Percentiles rank a stretch among this genome's conserved stretches.
Evolutionary conservation across 2,888 invertebrate species (phyloP).

Genomic region (Alloplasta piceator): DNA sequence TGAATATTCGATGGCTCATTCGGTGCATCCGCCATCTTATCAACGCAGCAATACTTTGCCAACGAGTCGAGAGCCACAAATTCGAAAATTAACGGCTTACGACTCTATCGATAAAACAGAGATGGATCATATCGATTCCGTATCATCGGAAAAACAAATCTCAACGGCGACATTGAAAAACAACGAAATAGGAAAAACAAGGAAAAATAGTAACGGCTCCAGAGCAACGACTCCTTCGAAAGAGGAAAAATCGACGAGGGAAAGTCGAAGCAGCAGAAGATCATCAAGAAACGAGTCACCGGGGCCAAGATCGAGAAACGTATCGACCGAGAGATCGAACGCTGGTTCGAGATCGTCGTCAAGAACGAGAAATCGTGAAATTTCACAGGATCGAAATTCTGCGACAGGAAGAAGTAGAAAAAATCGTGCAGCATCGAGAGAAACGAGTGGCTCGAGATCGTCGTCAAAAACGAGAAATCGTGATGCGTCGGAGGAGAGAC

Average conservation of each 20-base stretch:
- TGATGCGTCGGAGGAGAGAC: conserved; percentile 62
- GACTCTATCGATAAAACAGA: conserved; percentile 51
- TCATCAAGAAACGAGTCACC: conserved; percentile 75
- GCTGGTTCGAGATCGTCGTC: conserved; percentile 68
- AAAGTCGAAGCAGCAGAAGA: conserved; percentile 67
- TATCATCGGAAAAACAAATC: conserved; percentile 57
- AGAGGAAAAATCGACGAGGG: conserved; percentile 49
- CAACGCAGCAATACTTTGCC: conserved; percentile 66
- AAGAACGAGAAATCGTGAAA: conserved; percentile 57
- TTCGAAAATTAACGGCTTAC: conserved; percentile 75
- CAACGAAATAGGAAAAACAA: conserved; percentile 47
- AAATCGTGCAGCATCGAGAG: conserved; percentile 58
- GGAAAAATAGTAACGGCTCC: conserved; percentile 59
- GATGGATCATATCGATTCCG: conserved; percentile 56
- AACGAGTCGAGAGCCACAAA: conserved; percentile 61
- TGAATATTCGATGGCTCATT: conserved; percentile 85
- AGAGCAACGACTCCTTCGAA: conserved; percentile 52
- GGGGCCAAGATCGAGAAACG: conserved; percentile 72
- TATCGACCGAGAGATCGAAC: conserved; percentile 68
- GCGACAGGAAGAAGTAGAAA: conserved; percentile 34
- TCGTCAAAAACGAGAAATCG: conserved; percentile 73
- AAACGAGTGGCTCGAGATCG: conserved; percentile 71
- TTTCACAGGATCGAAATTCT: conserved; percentile 36
- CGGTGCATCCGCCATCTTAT: conserved; percentile 48
- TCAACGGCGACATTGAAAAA: conserved; percentile 49